Conservation (phyloP, 2,113 vertebrate genomes). For the Erythrocercus mccallii region DNA sequence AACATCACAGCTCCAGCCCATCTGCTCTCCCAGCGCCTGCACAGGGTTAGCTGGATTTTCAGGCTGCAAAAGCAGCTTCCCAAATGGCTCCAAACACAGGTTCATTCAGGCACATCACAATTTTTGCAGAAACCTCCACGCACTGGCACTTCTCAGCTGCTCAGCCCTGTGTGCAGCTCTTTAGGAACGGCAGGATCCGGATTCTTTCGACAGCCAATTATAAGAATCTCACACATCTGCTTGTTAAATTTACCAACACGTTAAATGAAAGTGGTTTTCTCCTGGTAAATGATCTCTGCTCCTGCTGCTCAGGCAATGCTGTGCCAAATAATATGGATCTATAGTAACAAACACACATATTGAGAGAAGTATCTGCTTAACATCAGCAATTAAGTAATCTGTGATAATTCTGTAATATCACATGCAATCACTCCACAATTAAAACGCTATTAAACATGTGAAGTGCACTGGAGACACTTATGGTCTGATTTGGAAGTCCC, state of each 20-base stretch:
- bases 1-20: background rate
- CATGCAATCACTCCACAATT: constrained; percentile 15
- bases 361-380: background rate
- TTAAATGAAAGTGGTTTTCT: background rate
- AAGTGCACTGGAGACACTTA: background rate
- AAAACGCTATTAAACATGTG: background rate
- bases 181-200: background rate
- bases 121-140: background rate
- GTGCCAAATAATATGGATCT: background rate
- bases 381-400: constrained; percentile 22
- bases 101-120: background rate
- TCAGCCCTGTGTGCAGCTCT: background rate
- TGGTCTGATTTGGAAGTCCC: background rate
- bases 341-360: background rate
- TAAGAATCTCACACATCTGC: background rate
- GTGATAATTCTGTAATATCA: constrained; percentile 34
- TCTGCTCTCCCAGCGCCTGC: background rate
- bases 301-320: background rate
- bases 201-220: background rate
- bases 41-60: background rate
- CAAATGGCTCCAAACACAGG: background rate
- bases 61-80: constrained; percentile 3
- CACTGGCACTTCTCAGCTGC: background rate
- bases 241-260: background rate
- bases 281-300: background rate